Evolutionary conservation across 2,888 invertebrate genomes (phyloP).

Genomic region (Hyposoter dolosus): DNA sequence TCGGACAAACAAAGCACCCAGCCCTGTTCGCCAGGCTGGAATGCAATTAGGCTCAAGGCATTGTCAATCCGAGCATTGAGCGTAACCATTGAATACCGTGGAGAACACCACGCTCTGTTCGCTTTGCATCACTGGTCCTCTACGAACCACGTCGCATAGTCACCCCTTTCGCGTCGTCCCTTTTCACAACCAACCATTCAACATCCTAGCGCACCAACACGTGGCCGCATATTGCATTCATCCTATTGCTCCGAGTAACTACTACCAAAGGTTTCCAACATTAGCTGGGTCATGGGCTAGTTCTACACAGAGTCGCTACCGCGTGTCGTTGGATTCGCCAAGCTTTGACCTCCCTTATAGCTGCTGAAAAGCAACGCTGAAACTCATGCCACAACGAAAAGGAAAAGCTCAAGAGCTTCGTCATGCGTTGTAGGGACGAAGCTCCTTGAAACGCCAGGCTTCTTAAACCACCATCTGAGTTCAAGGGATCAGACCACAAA

Average conservation of each 20-base stretch:
- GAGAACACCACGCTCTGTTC: slow-evolving; percentile 74
- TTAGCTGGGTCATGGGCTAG: slow-evolving; percentile 46
- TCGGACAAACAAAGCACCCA: slow-evolving; percentile 57
- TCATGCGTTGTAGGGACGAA: neutral
- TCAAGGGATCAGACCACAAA: neutral
- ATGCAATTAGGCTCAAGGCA: slow-evolving; percentile 79
- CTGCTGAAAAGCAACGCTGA: slow-evolving; percentile 5
- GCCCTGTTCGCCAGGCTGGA: slow-evolving; percentile 72
- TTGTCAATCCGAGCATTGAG: slow-evolving; percentile 75
- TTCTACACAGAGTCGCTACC: neutral
- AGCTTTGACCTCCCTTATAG: neutral
- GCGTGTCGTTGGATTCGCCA: slow-evolving; percentile 8
- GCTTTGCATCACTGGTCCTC: slow-evolving; percentile 63
- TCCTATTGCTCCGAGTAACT: slow-evolving; percentile 27
- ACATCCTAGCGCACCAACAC: slow-evolving; percentile 10
- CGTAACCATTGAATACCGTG: slow-evolving; percentile 77
- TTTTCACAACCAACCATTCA: slow-evolving; percentile 58
- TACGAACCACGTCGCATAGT: slow-evolving; percentile 49
- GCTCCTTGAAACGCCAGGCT: neutral
- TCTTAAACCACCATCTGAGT: neutral
- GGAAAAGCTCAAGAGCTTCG: neutral
- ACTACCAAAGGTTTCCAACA: slow-evolving; percentile 26
- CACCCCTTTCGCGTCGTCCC: slow-evolving; percentile 60
- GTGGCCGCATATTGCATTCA: slow-evolving; percentile 32
- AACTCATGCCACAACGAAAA: neutral